Evolutionary conservation across 1,140 invertebrate genomes (phyloP).

Genomic region (Tribolium madens): DNA sequence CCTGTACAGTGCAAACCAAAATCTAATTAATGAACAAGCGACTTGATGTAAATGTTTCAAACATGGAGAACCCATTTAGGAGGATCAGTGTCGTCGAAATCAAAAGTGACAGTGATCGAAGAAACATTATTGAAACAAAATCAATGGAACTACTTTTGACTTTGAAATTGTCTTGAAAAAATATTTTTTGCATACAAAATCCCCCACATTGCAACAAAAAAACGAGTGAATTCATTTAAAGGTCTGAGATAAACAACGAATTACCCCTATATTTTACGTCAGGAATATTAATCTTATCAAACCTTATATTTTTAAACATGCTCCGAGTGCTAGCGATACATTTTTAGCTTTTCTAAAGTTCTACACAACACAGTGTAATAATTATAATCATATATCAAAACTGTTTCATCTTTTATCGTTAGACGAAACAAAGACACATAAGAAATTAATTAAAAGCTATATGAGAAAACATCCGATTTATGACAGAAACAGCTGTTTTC

Average conservation of each 20-base stretch:
- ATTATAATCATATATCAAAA: neutral
- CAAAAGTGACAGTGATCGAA: too few species aligned
- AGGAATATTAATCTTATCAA: constrained; percentile 5
- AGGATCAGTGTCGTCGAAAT: neutral
- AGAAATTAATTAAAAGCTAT: neutral
- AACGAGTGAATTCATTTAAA: neutral
- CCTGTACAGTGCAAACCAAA: neutral
- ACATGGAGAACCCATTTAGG: neutral
- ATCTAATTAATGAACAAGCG: neutral
- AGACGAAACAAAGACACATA: neutral
- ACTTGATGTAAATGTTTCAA: neutral
- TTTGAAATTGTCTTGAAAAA: too few species aligned
- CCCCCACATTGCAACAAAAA: neutral
- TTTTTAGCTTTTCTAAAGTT: neutral
- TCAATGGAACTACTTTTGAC: too few species aligned
- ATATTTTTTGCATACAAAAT: too few species aligned
- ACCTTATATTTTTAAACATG: neutral
- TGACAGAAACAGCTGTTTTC: neutral
- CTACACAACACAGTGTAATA: neutral
- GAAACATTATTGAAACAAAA: too few species aligned
- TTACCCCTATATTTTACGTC: constrained; percentile 1
- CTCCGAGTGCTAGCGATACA: neutral
- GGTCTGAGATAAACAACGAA: constrained; percentile 1
- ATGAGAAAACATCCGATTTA: neutral
- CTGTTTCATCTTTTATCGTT: neutral